A percentile compares a stretch with the other conserved stretches of the same genome.
phyloP scores from a whole-genome alignment of 2,113 vertebrate genomes.

The Quiscalus mexicanus region DNA sequence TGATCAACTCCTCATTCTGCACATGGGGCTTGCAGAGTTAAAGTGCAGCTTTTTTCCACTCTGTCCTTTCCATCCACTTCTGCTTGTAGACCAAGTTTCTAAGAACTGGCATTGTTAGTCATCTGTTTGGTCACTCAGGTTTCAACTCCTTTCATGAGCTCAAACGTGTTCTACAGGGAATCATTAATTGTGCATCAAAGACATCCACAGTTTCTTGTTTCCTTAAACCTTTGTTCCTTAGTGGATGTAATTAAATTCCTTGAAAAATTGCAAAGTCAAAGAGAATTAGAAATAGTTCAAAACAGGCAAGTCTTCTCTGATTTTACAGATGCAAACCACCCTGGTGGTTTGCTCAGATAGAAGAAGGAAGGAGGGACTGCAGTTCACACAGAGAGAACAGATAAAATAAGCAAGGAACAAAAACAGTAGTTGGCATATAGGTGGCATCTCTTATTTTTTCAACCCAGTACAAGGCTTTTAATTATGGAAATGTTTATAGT shows the following conservation, averaged over 20 bases:
- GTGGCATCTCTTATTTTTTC: background rate
- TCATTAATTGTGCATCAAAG: constrained; percentile 1
- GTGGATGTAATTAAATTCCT: background rate
- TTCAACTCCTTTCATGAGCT: background rate
- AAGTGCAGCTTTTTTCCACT: background rate
- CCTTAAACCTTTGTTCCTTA: background rate
- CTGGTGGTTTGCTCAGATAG: background rate
- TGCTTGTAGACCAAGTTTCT: background rate
- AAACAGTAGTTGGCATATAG: background rate
- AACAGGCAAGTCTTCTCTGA: background rate
- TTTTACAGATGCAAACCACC: background rate
- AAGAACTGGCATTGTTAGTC: background rate
- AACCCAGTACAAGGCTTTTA: background rate
- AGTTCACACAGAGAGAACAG: background rate
- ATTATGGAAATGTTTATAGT: background rate
- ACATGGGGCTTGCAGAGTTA: background rate
- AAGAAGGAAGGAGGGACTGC: background rate
- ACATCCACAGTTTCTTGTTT: background rate
- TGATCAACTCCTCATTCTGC: background rate
- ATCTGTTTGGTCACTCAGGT: background rate
- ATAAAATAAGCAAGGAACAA: background rate
- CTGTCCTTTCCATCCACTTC: background rate
- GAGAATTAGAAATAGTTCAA: background rate
- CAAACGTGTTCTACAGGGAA: background rate
- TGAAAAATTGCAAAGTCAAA: background rate